A percentile compares a stretch with the other conserved stretches of the same genome.
Evolutionary conservation across 2,797 vertebrate species (phyloP).

Genomic region (Trematomus bernacchii): DNA sequence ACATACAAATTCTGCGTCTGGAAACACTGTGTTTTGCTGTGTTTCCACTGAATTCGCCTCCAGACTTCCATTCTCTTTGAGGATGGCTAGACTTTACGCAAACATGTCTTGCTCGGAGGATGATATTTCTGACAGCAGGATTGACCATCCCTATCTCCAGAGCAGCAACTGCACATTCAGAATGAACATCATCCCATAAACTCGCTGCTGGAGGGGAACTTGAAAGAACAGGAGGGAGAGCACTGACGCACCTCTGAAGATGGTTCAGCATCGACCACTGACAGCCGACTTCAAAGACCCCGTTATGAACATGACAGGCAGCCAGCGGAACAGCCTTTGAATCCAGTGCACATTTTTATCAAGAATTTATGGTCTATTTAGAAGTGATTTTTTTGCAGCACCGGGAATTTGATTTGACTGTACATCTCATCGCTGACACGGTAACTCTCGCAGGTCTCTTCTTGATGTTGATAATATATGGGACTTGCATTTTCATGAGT

Average conservation of each 20-base stretch:
- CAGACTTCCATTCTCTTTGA: conserved; percentile 73
- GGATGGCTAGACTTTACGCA: conserved; percentile 68
- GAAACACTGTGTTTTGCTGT: conserved; percentile 57
- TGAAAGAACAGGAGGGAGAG: conserved; percentile 80
- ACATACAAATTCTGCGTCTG: conserved; percentile 52
- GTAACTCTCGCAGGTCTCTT: conserved; percentile 69
- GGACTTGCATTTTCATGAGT: conserved; percentile 76
- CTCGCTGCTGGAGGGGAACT: conserved; percentile 82
- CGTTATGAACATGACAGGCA: conserved; percentile 82
- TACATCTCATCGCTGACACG: conserved; percentile 71
- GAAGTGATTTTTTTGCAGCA: conserved; percentile 62
- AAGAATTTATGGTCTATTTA: conserved; percentile 81
- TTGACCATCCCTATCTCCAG: conserved; percentile 77
- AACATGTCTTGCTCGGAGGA: conserved; percentile 67
- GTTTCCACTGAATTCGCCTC: conserved; percentile 54
- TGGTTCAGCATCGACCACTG: conserved; percentile 77
- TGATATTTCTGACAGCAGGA: conserved; percentile 76
- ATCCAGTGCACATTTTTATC: conserved; percentile 78
- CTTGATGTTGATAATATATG: conserved; percentile 74
- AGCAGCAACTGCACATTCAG: conserved; percentile 80
- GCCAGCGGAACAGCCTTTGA: conserved; percentile 73
- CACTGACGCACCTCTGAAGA: conserved; percentile 78
- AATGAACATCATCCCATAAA: conserved; percentile 73
- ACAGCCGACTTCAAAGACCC: conserved; percentile 83
- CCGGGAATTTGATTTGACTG: conserved; percentile 74